These are phyloP conservation scores for Acronicta psi DNA, from an alignment of 2,888 invertebrate genomes.

Conservation along the genomic window DNA sequence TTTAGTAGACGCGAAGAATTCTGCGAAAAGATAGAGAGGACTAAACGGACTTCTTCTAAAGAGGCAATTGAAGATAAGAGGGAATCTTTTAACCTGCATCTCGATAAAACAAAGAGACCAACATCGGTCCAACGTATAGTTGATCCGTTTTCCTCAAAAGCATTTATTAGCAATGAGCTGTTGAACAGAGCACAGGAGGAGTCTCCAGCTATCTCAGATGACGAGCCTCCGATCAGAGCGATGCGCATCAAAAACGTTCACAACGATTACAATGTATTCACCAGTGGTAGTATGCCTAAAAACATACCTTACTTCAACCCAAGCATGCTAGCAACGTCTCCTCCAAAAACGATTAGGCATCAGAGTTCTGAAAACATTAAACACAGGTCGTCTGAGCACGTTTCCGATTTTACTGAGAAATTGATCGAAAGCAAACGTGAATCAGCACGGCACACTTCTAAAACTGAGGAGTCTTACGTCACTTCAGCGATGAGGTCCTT, in stretches of 20 bases:
- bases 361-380: conserved; percentile 83
- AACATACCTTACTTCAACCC: conserved; percentile 82
- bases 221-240: conserved; percentile 75
- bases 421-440: conserved; percentile 72
- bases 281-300: conserved; percentile 84
- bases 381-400: conserved; percentile 78
- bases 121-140: conserved; percentile 77
- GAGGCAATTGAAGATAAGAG: conserved; percentile 76
- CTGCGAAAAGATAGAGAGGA: conserved; percentile 73
- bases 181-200: conserved; percentile 73
- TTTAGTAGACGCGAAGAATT: conserved; percentile 81
- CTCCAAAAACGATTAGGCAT: conserved; percentile 78
- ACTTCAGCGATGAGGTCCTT: conserved; percentile 78
- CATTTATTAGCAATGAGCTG: conserved; percentile 81
- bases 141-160: conserved; percentile 80
- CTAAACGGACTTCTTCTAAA: conserved; percentile 77
- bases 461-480: conserved; percentile 78
- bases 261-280: conserved; percentile 75
- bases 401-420: conserved; percentile 77
- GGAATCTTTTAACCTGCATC: conserved; percentile 76
- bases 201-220: conserved; percentile 74
- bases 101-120: conserved; percentile 79
- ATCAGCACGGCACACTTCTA: conserved; percentile 67
- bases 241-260: conserved; percentile 77
- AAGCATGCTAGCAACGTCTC: conserved; percentile 76